Base-by-base conservation (phyloP, 1,140 invertebrate species). In the Bombus waltoni region DNA sequence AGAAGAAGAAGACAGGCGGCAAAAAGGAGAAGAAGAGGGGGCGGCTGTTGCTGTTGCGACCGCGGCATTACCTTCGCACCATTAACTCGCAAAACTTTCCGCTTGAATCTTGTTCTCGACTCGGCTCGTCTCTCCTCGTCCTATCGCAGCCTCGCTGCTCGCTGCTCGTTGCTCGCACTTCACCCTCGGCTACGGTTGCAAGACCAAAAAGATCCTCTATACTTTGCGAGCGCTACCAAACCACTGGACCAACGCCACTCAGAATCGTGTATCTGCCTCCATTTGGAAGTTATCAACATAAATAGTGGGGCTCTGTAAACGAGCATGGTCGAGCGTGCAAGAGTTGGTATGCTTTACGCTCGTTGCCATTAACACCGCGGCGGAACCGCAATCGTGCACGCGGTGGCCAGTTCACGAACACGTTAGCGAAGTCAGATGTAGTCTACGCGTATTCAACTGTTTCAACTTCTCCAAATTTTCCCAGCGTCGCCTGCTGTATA, bases 61-160 rank as follows among this genome's bases (percentile, higher is more conserved):
- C 94, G 91, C 89, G 88, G 93, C 93, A 94, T 95, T 95, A 95
- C 93, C 93, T 94, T 91, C 92, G 93, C 94, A 93, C 94, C 94
- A 95, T 95, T 95, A 95, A 95, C 94, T 95, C 94, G 92, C 93
- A 94, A 95, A 95, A 95, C 94, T 94, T 95, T 95, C 93, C 94
- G 93, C 94, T 94, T 92, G 94, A 94, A 95, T 94, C 94, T 94
- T 95, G 93, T 94, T 94, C 94, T 93, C 93, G 92, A 93, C 89
- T 92, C 90, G 90, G 89, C 92, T 93, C 89, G 86, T 91, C 92
- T 76, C 66, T 70, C 83, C 76, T 79, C 75, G 53, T 71, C 68
- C 70, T 73, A 57, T 42, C 85, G 79, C 59, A 66, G 65, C 57
- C 44, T 42, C 71, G 40, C 38, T 38, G 25, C 72, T 42, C 78